Base-by-base conservation (phyloP, 2,888 invertebrate genomes). In the Eupithecia centaureata region DNA sequence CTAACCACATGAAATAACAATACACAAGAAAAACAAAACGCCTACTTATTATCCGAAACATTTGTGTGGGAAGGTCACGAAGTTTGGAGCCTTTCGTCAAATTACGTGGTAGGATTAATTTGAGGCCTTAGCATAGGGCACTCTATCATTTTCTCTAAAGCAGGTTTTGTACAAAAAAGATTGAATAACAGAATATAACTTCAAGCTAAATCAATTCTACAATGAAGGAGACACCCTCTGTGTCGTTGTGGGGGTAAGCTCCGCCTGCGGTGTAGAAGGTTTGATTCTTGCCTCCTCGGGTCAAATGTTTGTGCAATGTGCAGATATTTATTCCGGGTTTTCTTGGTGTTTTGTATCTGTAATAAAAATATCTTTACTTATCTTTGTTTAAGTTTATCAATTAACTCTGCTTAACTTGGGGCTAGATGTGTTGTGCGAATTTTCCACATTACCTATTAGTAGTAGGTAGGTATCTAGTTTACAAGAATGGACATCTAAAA, bases 1-100 rank as follows among this genome's bases (percentile, higher is more conserved):
- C 15, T 25, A 3, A 56, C 15, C 4, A 62, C 52, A 63, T 52
- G n/a, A n/a, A n/a, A n/a, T n/a, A 42, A 57, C 35, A 47, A 47
- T 57, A 60, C 64, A 74, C 65, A 63, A 68, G 61, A 62, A 68
- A 64, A 63, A 64, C 51, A 27, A 57, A 63, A 61, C 56, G 54
- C 47, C 61, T 63, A 32, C 59, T 68, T 64, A 74, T 70, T 61
- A 64, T 61, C 33, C 65, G 64, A 67, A 74, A 70, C 68, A 67
- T 66, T 65, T 61, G 61, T 65, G 65, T 73, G 73, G 73, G 74
- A 73, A 74, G 74, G 73, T 70, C 71, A 72, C 65, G 63, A 60
- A 66, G 32, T 58, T 56, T 28, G 58, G 54, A 47, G 63, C 66
- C 72, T 72, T 71, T 69, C 63, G 51, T 65, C 68, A 65, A 74